Evolutionary conservation across 2,888 invertebrate genomes (phyloP).

Genomic region (Drosophila mettleri): DNA sequence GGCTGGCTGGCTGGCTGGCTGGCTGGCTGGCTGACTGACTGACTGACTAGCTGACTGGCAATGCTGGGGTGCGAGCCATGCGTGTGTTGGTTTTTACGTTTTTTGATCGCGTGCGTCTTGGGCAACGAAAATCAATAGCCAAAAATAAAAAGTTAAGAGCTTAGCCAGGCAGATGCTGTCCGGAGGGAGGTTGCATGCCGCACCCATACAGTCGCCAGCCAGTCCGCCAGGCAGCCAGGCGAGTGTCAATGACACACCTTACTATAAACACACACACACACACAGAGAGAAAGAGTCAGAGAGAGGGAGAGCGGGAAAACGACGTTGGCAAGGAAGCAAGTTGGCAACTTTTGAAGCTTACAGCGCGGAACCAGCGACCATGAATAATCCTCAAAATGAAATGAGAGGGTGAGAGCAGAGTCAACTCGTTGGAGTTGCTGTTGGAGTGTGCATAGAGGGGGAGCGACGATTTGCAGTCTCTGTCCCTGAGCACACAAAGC

Average conservation of each 20-base stretch:
- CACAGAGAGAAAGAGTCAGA: neutral
- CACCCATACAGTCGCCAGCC: constrained; percentile 48
- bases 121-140: constrained; percentile 68
- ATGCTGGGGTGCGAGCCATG: constrained; percentile 30
- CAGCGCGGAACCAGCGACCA: constrained; percentile 47
- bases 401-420: neutral
- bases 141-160: constrained; percentile 40
- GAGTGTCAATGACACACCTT: constrained; percentile 75
- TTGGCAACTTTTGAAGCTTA: constrained; percentile 36
- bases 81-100: constrained; percentile 44
- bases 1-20: neutral
- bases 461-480: constrained; percentile 8
- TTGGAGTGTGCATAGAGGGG: constrained; percentile 27
- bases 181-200: constrained; percentile 44
- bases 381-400: constrained; percentile 57
- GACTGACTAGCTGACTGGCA: neutral
- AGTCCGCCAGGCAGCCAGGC: constrained; percentile 11
- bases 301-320: neutral
- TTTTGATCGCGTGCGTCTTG: constrained; percentile 65
- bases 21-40: too few relatives aligned
- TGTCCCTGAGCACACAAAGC: constrained; percentile 37
- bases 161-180: constrained; percentile 51
- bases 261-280: constrained; percentile 26
- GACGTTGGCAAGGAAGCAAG: constrained; percentile 49
- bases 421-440: constrained; percentile 32